Evolutionary conservation across 2,888 invertebrate species (phyloP).

Genomic region (Mylabris sibirica): DNA sequence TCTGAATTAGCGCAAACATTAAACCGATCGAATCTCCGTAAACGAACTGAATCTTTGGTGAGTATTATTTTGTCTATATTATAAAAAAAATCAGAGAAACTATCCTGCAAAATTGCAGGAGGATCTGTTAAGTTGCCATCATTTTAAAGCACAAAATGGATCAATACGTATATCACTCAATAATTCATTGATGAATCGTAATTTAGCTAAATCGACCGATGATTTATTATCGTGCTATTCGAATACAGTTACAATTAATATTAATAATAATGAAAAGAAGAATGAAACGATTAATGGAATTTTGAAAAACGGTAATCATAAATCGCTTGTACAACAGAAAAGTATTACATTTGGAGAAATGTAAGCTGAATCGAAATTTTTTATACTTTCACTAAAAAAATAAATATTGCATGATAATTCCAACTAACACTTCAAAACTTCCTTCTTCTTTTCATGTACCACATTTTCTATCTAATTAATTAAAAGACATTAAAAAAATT

Average conservation of each 20-base stretch:
- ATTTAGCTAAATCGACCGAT: conserved; percentile 56
- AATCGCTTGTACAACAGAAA: conserved; percentile 58
- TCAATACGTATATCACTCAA: conserved; percentile 58
- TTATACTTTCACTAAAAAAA: conserved; percentile 7
- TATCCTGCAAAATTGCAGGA: conserved; percentile 50
- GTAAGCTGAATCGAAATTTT: conserved; percentile 51
- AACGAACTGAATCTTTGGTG: conserved; percentile 73
- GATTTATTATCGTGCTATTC: conserved; percentile 47
- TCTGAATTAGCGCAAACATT: conserved; percentile 78
- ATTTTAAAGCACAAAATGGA: conserved; percentile 58
- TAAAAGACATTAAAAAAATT: conserved; percentile 8
- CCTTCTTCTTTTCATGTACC: conserved; percentile 12
- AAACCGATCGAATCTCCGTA: conserved; percentile 78
- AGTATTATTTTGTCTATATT: conserved; percentile 48
- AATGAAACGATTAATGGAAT: conserved; percentile 62
- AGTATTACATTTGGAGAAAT: conserved; percentile 62
- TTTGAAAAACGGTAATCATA: conserved; percentile 61
- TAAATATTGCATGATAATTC: conserved; percentile 18
- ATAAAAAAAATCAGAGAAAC: background rate
- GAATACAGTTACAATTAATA: conserved; percentile 57
- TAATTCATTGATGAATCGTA: conserved; percentile 51
- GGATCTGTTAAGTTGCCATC: conserved; percentile 52
- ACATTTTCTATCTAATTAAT: background rate
- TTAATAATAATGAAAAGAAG: conserved; percentile 50
- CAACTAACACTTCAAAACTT: conserved; percentile 16